Base-by-base conservation (phyloP, 2,113 vertebrate species). In the Pygoscelis adeliae region DNA sequence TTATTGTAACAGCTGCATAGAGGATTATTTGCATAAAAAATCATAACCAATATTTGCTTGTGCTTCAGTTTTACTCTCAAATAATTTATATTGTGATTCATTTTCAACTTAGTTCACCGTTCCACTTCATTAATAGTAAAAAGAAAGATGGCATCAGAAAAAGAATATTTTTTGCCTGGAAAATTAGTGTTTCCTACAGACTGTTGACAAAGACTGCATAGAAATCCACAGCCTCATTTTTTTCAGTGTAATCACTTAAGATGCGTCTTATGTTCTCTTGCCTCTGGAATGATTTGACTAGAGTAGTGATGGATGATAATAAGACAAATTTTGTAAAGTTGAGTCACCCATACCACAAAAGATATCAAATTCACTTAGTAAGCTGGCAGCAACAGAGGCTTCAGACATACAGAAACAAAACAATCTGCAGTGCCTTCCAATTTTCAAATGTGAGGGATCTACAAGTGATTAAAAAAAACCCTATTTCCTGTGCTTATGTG, bases 111-210 rank as follows among this genome's bases (percentile, higher is more conserved):
- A 59, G 10, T 25, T 83, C 36, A 34, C 18, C 0, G 3, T 79
- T 93, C 36, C 21, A 83, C 10, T 71, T 79, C 58, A 67, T 94
- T 92, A 79, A 46, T 32, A 80, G 12, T 16, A 78, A 93, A 70
- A 7, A 71, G 22, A 38, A 93, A 66, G 13, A 62, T 78, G 15
- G 73, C 17, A 34, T 66, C 55, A 79, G 30, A 61, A 52, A 11
- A 85, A 59, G 2, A 49, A 42, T 47, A 8, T 8, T 34, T 66
- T 94, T 76, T 83, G 2, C 21, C 25, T 53, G 10, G 16, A 88
- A 95, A 93, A 87, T 42, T 1, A 40, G 11, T 65, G 40, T 80
- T 90, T 89, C 10, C 36, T 58, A 10, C 3, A 91, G 27, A 29
- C 13, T 23, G 3, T 62, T 91, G 34, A 73, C 73, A 89, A 89